These are phyloP conservation scores for Agapetus fuscipes DNA, from an alignment of 2,888 invertebrate genomes.

Conservation along the genomic window DNA sequence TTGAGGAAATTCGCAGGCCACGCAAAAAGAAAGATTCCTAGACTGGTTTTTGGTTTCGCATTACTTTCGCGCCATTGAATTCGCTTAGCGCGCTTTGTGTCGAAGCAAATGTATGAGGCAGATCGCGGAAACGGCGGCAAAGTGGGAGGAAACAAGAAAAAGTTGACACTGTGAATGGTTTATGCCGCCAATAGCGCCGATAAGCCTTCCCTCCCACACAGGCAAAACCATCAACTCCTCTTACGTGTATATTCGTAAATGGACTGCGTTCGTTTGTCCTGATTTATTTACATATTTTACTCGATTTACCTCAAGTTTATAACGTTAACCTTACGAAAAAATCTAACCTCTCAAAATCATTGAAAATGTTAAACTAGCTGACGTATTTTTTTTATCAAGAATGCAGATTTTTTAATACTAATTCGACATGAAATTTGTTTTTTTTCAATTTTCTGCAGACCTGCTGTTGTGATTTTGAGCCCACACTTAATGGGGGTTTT, in stretches of 20 bases:
- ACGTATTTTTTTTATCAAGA: no score
- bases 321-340: no score
- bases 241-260: no score
- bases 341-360: no score
- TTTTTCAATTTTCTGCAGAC: no score
- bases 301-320: no score
- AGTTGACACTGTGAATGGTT: constrained; percentile 12
- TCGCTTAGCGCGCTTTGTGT: constrained; percentile 19
- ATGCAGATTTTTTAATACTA: no score
- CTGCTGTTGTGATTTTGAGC: no score
- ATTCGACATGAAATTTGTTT: no score
- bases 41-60: constrained; percentile 9
- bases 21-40: constrained; percentile 9
- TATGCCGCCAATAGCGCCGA: constrained; percentile 14
- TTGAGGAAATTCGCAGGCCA: constrained; percentile 1
- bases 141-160: constrained; percentile 9
- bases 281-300: not conserved
- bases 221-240: not conserved
- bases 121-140: constrained; percentile 7
- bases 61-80: constrained; percentile 19
- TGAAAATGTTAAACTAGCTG: no score
- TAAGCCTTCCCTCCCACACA: constrained; percentile 5
- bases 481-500: no score
- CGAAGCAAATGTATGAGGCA: constrained; percentile 12
- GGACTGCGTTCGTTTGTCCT: not conserved